Evolutionary conservation across 2,113 vertebrate species (phyloP).

Genomic region (Hemicordylus capensis): DNA sequence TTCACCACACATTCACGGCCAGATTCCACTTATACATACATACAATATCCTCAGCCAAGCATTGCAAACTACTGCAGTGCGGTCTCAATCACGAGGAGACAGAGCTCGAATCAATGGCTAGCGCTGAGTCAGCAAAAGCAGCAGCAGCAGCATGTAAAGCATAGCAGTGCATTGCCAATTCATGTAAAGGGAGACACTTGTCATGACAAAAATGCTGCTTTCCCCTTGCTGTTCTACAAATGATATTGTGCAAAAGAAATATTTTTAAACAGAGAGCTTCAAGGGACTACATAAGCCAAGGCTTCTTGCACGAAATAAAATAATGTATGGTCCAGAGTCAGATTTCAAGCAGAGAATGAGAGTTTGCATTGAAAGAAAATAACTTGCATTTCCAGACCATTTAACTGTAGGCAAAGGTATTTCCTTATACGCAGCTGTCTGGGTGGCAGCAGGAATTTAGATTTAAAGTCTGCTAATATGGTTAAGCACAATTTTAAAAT

Average conservation of each 20-base stretch:
- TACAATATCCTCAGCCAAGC: slow-evolving; percentile 35
- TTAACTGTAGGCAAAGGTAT: not conserved
- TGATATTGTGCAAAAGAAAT: not conserved
- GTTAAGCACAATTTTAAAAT: not conserved
- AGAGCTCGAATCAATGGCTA: slow-evolving; percentile 56
- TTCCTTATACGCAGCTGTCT: not conserved
- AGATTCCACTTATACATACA: not conserved
- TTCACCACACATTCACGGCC: slow-evolving; percentile 5
- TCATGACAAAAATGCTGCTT: slow-evolving; percentile 13
- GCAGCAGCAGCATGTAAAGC: slow-evolving; percentile 38
- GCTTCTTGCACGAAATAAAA: not conserved
- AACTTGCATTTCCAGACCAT: not conserved
- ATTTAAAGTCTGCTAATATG: not conserved
- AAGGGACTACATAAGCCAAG: slow-evolving; percentile 5
- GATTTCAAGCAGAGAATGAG: not conserved
- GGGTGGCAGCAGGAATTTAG: not conserved
- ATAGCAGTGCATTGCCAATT: slow-evolving; percentile 11
- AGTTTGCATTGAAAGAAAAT: not conserved
- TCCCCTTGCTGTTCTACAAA: slow-evolving; percentile 18
- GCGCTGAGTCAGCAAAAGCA: slow-evolving; percentile 71
- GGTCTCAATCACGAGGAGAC: slow-evolving; percentile 58
- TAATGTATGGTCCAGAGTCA: not conserved
- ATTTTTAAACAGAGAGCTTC: not conserved
- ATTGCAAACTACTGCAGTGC: slow-evolving; percentile 71
- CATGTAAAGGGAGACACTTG: not conserved